A percentile compares a stretch with the other conserved stretches of the same genome.
Conservation (phyloP, 1,140 invertebrate genomes). For the Ceratina calcarata region DNA sequence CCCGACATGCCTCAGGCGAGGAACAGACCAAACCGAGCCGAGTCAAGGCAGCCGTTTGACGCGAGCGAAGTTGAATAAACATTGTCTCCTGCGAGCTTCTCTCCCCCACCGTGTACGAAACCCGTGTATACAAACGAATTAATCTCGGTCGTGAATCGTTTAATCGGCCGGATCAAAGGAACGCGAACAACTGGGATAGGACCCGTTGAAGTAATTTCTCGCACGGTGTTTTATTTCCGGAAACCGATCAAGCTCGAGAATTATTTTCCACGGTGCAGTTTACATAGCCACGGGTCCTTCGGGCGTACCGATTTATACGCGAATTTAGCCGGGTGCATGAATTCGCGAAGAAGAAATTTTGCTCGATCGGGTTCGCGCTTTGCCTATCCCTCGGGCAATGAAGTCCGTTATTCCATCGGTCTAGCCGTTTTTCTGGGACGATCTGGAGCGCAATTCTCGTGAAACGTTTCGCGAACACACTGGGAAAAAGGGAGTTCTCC, state of each 20-base stretch:
- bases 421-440: neutral
- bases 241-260: neutral
- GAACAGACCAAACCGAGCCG: neutral
- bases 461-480: neutral
- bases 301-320: neutral
- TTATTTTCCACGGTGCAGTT: neutral
- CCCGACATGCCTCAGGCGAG: neutral
- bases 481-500: slow-evolving; percentile 3
- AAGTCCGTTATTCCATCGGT: neutral
- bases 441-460: neutral
- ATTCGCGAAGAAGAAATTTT: neutral
- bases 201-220: neutral
- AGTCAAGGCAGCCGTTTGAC: neutral
- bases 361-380: neutral
- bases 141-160: neutral
- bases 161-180: neutral
- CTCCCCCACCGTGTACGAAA: neutral
- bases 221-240: slow-evolving; percentile 1
- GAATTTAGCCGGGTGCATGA: neutral
- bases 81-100: neutral
- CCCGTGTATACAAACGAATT: neutral
- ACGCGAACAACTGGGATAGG: neutral
- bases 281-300: neutral
- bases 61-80: slow-evolving; percentile 5
- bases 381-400: neutral